phyloP scores from a whole-genome alignment of 37 sponge, comb jelly and placozoan genomes.

The Agelas oroides region DNA sequence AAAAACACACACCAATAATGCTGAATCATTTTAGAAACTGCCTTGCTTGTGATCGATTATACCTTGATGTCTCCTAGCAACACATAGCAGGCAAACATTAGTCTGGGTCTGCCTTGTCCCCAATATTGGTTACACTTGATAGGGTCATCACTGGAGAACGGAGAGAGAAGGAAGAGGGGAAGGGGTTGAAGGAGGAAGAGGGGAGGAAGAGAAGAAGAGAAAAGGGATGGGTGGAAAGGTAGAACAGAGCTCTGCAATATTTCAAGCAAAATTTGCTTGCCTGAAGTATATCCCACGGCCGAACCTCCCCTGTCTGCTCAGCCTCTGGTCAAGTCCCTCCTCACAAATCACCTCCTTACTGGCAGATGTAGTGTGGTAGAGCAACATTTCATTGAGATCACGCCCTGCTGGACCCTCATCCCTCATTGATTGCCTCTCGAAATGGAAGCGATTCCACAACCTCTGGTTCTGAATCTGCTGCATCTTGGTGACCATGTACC shows the following conservation, averaged over 20 bases:
- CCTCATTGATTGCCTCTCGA: constrained; percentile 38
- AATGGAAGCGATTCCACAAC: constrained; percentile 52
- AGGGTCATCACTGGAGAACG: constrained; percentile 68
- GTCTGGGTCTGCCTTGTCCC: too few species aligned
- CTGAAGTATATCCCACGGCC: constrained; percentile 77
- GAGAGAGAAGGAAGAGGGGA: too few species aligned
- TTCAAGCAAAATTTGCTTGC: constrained; percentile 8
- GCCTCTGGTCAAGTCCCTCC: constrained; percentile 64
- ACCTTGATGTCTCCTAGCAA: too few species aligned
- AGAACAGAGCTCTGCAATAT: too few species aligned
- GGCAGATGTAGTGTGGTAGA: constrained; percentile 58
- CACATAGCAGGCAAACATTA: neutral
- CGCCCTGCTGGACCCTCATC: constrained; percentile 1
- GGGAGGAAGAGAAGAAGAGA: too few species aligned
- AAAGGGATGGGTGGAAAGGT: too few species aligned
- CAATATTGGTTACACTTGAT: constrained; percentile 65
- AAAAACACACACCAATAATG: too few species aligned
- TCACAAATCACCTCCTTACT: constrained; percentile 47
- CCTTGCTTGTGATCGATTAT: too few species aligned
- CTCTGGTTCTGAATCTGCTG: constrained; percentile 39
- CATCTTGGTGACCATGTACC: neutral
- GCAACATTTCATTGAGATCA: constrained; percentile 41
- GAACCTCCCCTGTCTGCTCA: constrained; percentile 56
- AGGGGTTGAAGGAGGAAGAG: too few species aligned
- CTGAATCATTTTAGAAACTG: too few species aligned